phyloP scores from a whole-genome alignment of 2,888 invertebrate species.

The Girardia tigrina region DNA sequence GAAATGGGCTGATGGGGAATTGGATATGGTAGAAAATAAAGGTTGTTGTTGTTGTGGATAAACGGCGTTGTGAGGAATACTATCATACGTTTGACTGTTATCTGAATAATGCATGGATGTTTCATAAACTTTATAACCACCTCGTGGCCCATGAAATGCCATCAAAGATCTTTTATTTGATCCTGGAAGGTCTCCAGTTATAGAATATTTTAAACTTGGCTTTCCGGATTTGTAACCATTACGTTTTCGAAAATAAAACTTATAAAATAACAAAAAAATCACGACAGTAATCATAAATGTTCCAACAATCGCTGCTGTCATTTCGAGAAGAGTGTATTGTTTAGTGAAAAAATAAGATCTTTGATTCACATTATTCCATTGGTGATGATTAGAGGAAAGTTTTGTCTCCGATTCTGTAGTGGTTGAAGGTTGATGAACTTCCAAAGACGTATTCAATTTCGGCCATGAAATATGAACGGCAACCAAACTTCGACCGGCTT shows the following conservation, averaged over 20 bases:
- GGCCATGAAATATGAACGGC: neutral
- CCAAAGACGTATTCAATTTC: neutral
- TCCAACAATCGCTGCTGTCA: neutral
- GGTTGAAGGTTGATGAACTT: neutral
- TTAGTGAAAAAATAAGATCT: neutral
- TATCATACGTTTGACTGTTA: constrained; percentile 12
- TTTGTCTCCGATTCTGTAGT: neutral
- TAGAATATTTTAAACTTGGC: neutral
- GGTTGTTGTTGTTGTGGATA: constrained; percentile 8
- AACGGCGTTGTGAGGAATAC: neutral
- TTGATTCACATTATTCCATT: neutral
- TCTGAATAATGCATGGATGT: constrained; percentile 13
- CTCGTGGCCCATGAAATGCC: constrained; percentile 13
- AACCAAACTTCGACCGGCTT: constrained; percentile 13
- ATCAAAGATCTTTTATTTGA: constrained; percentile 7
- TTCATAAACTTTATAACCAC: neutral
- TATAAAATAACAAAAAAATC: neutral
- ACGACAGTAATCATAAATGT: constrained; percentile 8
- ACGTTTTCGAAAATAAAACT: neutral
- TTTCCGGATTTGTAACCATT: neutral
- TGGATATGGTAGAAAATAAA: constrained; percentile 4
- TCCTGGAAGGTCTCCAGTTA: neutral
- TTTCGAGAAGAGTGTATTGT: constrained; percentile 12
- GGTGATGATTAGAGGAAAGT: neutral
- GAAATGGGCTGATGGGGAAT: constrained; percentile 9